These are phyloP conservation scores for Amia ocellicauda DNA, from an alignment of 2,113 vertebrate genomes.

Conservation along the genomic window DNA sequence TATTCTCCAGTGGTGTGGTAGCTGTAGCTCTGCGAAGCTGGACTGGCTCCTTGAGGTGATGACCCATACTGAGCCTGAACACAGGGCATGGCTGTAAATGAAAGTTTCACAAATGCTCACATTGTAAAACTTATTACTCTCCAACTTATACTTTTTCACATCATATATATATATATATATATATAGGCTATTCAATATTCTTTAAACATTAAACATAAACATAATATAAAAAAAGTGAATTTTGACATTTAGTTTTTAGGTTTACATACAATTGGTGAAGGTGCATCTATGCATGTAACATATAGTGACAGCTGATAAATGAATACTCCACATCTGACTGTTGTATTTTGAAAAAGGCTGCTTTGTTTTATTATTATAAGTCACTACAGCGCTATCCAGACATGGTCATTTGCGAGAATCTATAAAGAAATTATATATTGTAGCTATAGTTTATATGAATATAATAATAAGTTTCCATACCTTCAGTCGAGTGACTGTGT, in stretches of 20 bases:
- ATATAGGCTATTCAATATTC: no score
- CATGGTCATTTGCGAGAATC: background rate
- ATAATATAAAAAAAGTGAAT: no score
- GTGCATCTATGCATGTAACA: no score
- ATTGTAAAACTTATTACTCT: conserved; percentile 7
- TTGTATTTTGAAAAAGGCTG: no score
- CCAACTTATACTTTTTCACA: no score
- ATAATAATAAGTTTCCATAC: conserved; percentile 52
- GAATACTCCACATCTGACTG: no score
- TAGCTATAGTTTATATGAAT: background rate
- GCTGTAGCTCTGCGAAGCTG: conserved; percentile 98
- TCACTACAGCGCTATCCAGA: background rate
- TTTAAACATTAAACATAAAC: no score
- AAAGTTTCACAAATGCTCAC: conserved; percentile 63
- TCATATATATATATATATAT: no score
- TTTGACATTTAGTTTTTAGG: no score
- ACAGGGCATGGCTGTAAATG: conserved; percentile 98
- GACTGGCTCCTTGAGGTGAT: conserved; percentile 99
- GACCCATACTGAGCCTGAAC: conserved; percentile 99
- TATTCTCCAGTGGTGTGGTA: conserved; percentile 97
- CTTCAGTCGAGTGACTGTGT: conserved; percentile 81
- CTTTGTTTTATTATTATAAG: background rate
- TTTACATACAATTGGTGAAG: no score
- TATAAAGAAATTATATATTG: background rate
- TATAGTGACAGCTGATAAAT: no score